Percentiles rank a stretch among this genome's conserved stretches.
These are phyloP conservation scores for Scaeva pyrastri DNA, from an alignment of 2,888 invertebrate genomes.

Conservation along the genomic window DNA sequence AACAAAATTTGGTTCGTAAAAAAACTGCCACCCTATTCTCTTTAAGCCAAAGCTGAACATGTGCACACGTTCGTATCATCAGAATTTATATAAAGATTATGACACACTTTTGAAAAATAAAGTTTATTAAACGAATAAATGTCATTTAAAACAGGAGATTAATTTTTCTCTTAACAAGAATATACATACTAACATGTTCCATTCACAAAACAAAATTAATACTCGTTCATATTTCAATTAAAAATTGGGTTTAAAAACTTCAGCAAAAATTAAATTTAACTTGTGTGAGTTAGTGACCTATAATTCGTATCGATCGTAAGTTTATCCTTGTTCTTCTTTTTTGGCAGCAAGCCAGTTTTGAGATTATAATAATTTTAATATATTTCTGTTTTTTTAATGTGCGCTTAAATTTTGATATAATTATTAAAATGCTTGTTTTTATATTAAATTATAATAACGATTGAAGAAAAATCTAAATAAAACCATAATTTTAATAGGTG, in stretches of 20 bases:
- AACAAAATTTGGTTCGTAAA: too few relatives aligned
- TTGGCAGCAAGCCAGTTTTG: not conserved
- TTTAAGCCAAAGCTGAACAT: too few relatives aligned
- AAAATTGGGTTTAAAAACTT: not conserved
- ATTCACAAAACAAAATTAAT: slow-evolving; percentile 8
- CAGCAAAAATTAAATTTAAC: slow-evolving; percentile 6
- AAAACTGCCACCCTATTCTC: too few relatives aligned
- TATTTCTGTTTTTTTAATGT: not conserved
- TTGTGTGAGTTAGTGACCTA: slow-evolving; percentile 4
- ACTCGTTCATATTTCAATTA: not conserved
- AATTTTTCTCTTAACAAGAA: not conserved
- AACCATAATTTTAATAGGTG: not conserved
- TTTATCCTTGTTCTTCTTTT: not conserved
- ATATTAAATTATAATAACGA: not conserved
- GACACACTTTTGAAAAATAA: slow-evolving; percentile 11
- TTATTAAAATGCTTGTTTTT: not conserved
- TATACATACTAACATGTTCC: not conserved
- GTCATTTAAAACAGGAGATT: not conserved
- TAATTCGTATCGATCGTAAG: not conserved
- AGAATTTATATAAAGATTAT: not conserved
- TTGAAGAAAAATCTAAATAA: not conserved
- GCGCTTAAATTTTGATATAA: not conserved
- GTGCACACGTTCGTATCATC: not conserved
- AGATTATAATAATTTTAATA: not conserved
- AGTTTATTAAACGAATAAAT: not conserved